Evolutionary conservation across 92 coral and sea anemone species (phyloP), one percentile per base, ranked within the genome.

Genomic region (Epizoanthus rinbou): DNA sequence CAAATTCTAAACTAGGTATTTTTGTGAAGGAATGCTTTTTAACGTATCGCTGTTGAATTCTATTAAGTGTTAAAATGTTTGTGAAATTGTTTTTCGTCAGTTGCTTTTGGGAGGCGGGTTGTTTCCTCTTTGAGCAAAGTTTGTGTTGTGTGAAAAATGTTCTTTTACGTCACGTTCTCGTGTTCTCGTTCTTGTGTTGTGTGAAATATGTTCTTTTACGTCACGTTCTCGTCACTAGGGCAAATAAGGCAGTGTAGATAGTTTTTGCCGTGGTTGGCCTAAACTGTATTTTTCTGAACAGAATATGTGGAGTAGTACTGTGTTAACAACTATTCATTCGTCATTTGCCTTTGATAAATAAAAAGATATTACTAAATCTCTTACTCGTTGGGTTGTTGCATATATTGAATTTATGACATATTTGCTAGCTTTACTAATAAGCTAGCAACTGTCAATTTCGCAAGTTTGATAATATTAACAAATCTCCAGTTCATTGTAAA

Each of bases 181-280:
- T 39, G n/a, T n/a, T n/a, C n/a, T n/a, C n/a, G n/a, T n/a, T n/a
- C n/a, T 58, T 75, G 31, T 75, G 53, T 78, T 78, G 71, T 43
- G 35, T 78, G 82, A 62, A 62, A 60, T 14, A 15, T 60, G 70
- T 76, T 76, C 54, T 4, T 78, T 57, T 78, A 62, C 58, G 70
- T 62, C 13, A 60, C 70, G 24, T 60, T 78, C 82, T 78, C 17
- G 35, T 41, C 81, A 10, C 79, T 52, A 4, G 15, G 62, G 28
- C 62, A 22, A 45, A 17, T 22, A 22, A 53, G 47, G 21, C 79
- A 25, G 7, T 17, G 80, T 74, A 72, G 53, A 53, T 37, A 17
- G 22, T 37, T 41, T 35, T 41, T 74, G 14, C 65, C 45, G 25
- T 57, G 80, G 50, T 33, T 33, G 21, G 39, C 35, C 39, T 67